These are phyloP conservation scores for Buathra laborator DNA, from an alignment of 2,888 invertebrate genomes.

Conservation along the genomic window DNA sequence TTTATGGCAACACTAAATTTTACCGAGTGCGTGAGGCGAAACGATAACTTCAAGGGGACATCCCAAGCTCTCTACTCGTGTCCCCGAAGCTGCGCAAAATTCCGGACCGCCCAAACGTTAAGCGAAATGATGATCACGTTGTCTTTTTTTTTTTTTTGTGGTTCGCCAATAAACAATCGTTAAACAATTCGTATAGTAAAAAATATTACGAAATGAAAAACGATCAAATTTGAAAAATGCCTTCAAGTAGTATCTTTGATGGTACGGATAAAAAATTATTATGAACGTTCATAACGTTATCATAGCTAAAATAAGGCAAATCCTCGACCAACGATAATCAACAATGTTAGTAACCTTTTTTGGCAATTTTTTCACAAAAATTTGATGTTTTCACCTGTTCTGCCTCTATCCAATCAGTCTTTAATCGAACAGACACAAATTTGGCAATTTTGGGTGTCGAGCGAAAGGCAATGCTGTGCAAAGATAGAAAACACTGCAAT, in stretches of 20 bases:
- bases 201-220: neutral
- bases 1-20: slow-evolving; percentile 68
- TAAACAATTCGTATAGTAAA: neutral
- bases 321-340: no score
- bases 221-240: no score
- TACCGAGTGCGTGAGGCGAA: slow-evolving; percentile 51
- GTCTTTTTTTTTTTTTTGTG: neutral
- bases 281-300: no score
- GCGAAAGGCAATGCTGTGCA: slow-evolving; percentile 6
- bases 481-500: slow-evolving; percentile 27
- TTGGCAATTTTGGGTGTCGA: neutral
- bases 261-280: no score
- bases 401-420: no score
- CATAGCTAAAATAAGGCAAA: no score
- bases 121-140: neutral
- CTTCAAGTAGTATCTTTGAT: no score
- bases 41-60: slow-evolving; percentile 55
- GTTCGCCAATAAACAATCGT: slow-evolving; percentile 4
- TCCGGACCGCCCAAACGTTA: neutral
- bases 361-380: no score
- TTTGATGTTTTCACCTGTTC: no score
- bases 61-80: neutral
- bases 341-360: no score
- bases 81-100: slow-evolving; percentile 20
- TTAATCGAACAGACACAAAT: no score